phyloP scores from a whole-genome alignment of 2,888 invertebrate species.

The Adelphocoris suturalis region DNA sequence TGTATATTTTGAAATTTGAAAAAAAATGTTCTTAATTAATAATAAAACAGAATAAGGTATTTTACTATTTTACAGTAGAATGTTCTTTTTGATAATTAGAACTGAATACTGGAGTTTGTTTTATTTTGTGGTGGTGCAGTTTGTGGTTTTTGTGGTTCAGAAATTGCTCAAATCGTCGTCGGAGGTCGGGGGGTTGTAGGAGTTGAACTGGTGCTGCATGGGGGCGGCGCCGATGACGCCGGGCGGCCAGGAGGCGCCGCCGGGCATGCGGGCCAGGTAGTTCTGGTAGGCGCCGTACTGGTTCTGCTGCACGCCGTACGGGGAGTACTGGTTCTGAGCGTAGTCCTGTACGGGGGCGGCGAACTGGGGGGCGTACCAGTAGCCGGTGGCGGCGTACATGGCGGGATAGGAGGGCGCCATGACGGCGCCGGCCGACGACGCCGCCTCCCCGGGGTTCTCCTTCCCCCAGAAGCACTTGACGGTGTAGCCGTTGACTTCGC shows the following conservation, averaged over 20 bases:
- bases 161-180: constrained; percentile 64
- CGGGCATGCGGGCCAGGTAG: constrained; percentile 64
- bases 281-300: constrained; percentile 69
- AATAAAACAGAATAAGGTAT: constrained; percentile 56
- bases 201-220: constrained; percentile 56
- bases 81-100: constrained; percentile 40
- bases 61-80: constrained; percentile 58
- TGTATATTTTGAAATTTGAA: constrained; percentile 2
- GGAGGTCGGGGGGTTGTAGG: constrained; percentile 43
- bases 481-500: constrained; percentile 95
- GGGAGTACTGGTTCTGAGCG: constrained; percentile 24
- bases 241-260: constrained; percentile 6
- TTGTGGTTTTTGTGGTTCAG: constrained; percentile 41
- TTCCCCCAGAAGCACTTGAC: constrained; percentile 99
- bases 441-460: constrained; percentile 80
- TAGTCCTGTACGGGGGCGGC: constrained; percentile 84
- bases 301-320: constrained; percentile 36
- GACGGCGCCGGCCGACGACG: constrained; percentile 78
- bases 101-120: constrained; percentile 58
- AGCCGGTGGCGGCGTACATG: constrained; percentile 89
- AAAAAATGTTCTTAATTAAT: not conserved
- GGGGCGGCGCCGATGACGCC: constrained; percentile 48
- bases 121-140: not conserved
- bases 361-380: constrained; percentile 87
- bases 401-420: constrained; percentile 89